Base-by-base conservation (phyloP, 2,797 vertebrate species). In the Cetoscarus ocellatus region DNA sequence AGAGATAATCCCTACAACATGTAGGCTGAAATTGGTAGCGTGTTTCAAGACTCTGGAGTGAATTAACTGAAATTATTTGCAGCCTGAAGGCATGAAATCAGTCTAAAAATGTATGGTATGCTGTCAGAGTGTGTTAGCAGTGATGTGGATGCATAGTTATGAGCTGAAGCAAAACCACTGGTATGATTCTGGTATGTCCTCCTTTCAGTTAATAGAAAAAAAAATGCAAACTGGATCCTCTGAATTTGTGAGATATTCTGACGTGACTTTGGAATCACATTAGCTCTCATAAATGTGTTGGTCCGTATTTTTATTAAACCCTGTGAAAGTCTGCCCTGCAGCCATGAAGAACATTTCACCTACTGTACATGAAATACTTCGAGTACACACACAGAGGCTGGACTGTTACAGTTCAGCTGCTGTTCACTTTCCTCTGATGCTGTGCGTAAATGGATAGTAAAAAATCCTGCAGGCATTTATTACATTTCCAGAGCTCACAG, bases 381-480 rank as follows among this genome's bases (percentile, higher is more conserved):
- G 11, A 56, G 13, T n/a, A 48, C 7, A 55, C 52, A 18, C 39
- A 64, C 76, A 3, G 53, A 57, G 69, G 67, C 8, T 70, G 64
- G 68, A 53, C 70, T 0, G 61, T 67, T 58, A 59, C 58, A 59
- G 66, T 71, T 9, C 36, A n/a, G 45, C 51, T 48, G 35, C 44
- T 7, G 38, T 74, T 77, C 72, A 82, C 59, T 78, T 73, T 75
- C 57, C 18, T 67, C 49, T 62, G 62, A 78, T 59, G 43, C 59
- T 77, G 70, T 70, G 59, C 40, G 40, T 67, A 53, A 42, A 8
- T 61, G 47, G 74, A 54, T 43, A 12, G 59, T 65, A 57, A 71
- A 79, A 76, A 18, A 7, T 55, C 70, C 57, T 53, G 60, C 39
- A 39, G 82, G 70, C 85, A 39, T 70, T 68, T 63, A 49, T 77